A percentile compares a stretch with the other conserved stretches of the same genome.
These are phyloP conservation scores for Ramphastos sulfuratus DNA, from an alignment of 2,113 vertebrate genomes.

Conservation along the genomic window DNA sequence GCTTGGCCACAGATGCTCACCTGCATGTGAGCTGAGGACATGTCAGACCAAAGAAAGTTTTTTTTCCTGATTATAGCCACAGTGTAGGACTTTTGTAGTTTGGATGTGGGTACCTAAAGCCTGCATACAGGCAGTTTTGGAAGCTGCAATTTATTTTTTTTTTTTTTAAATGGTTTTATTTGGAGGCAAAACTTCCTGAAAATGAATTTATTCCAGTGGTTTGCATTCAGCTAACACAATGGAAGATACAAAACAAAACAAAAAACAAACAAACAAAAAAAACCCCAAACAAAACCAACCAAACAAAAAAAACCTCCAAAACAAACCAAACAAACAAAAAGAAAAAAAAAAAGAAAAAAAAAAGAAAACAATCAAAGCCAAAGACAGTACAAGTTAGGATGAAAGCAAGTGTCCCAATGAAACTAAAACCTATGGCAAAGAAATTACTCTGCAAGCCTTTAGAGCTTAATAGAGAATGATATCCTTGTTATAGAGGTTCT, in stretches of 20 bases:
- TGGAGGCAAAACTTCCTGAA: neutral
- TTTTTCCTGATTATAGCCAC: neutral
- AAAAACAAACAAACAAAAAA: neutral
- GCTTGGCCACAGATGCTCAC: too few relatives aligned
- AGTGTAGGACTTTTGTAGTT: neutral
- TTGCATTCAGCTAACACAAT: neutral
- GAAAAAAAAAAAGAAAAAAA: too few relatives aligned
- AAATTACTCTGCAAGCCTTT: neutral
- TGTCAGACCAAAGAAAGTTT: neutral
- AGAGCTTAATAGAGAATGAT: neutral
- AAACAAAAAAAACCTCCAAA: too few relatives aligned
- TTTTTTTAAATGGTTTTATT: neutral
- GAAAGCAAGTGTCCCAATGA: neutral
- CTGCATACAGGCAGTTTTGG: neutral
- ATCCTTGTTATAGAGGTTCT: neutral
- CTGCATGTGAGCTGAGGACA: neutral
- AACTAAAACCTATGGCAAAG: neutral
- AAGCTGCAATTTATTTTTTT: fast-evolving
- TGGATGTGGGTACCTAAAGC: neutral
- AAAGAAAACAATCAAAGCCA: too few relatives aligned
- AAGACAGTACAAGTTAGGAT: neutral
- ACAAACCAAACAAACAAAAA: too few relatives aligned
- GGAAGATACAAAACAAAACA: neutral
- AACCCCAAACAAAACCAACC: too few relatives aligned
- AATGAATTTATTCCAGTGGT: neutral